Base-by-base conservation (phyloP, 2,888 invertebrate species). In the Andrena camellia region DNA sequence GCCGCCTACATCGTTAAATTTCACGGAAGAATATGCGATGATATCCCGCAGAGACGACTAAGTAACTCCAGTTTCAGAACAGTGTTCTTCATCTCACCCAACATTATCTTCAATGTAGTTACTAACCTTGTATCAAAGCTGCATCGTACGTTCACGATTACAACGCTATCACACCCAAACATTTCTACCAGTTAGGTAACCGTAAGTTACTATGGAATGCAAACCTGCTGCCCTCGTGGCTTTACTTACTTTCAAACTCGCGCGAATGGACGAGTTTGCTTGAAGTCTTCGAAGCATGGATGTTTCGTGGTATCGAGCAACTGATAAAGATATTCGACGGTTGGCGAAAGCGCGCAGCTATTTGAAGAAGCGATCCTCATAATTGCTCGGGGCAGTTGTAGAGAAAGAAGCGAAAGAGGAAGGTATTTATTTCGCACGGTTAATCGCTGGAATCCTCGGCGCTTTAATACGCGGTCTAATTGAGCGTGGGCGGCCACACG, bases 401-500 rank as follows among this genome's bases (percentile, higher is more conserved):
- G 63, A 64, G 63, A 20, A 54, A 31, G 42, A 73, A 57, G 71
- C 62, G 68, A 72, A 48, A 20, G 78, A 35, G 48, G 52, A 26
- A 26, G 63, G 67, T 81, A 81, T 81, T 79, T 81, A 78, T 81
- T 68, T 68, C 54, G 63, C 50, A 68, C 80, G 71, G 71, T 81
- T 81, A 79, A 81, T 81, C 80, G 80, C 50, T 68, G 80, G 80
- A 81, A 81, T 81, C 72, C 71, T 67, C 50, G 80, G 80, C 71
- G 71, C 33, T 79, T 81, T 81, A 81, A 79, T 68, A 48, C 80
- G 80, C 79, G 68, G 57, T 72, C 80, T 81, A 81, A 81, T 81
- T 81, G 80, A 81, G 80, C 80, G 80, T 81, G 63, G 80, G 80
- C 80, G 71, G 80, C 80, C 17, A 79, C 80, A 72, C 70, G 80